A percentile compares a stretch with the other conserved stretches of the same genome.
Conservation (phyloP, 2,888 invertebrate species). For the Epistrophella euchroma region DNA sequence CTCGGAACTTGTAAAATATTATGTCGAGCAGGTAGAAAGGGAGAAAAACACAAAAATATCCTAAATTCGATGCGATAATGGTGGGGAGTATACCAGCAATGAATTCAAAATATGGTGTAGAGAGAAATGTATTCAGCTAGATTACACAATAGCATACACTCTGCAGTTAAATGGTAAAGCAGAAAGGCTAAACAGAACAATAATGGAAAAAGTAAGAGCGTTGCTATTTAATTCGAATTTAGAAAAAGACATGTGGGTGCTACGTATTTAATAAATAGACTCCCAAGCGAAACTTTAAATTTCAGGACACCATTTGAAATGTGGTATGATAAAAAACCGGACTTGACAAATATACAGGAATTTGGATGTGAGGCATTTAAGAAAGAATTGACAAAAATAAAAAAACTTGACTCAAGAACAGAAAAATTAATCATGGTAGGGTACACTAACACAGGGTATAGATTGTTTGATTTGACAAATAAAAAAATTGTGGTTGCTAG, state of each 20-base stretch:
- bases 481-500: not conserved
- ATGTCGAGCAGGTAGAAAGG: not conserved
- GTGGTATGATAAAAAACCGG: not conserved
- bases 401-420: not conserved
- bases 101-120: not conserved
- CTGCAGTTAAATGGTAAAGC: not conserved
- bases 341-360: not conserved
- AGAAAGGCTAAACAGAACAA: not conserved
- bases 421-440: slow-evolving; percentile 2
- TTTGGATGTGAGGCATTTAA: not conserved
- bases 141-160: not conserved
- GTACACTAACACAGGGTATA: not conserved
- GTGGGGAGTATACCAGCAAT: not conserved
- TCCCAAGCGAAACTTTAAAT: not conserved
- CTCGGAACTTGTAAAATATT: not conserved
- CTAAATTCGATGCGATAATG: not conserved
- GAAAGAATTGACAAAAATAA: not conserved
- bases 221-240: not conserved
- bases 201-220: not conserved
- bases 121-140: not conserved
- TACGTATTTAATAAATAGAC: not conserved
- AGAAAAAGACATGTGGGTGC: not conserved
- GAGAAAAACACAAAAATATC: slow-evolving; percentile 2
- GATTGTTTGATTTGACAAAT: not conserved
- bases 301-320: not conserved